Base-by-base conservation (phyloP, 2,888 invertebrate genomes). In the Pseudococcus viburni region DNA sequence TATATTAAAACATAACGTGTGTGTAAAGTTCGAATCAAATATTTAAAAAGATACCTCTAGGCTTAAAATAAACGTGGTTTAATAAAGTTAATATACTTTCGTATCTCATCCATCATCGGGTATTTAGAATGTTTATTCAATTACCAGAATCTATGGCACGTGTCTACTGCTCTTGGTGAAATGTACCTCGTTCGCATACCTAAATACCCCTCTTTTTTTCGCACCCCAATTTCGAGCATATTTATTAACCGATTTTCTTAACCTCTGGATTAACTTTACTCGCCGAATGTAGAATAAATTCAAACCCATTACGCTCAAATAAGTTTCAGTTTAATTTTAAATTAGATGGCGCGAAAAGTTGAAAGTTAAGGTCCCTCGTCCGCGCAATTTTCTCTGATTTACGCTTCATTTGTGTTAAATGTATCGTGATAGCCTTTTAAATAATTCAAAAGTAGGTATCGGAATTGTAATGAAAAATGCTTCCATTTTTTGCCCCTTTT, bases 391-490 rank as follows among this genome's bases (percentile, higher is more conserved):
- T 83, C 46, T n/a, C 11, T 19, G 46, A 83, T 83, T 83, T 83
- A 83, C 80, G 80, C 80, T 83, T 83, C 80, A 83, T 83, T 83
- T 83, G 80, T 83, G 80, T 46, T 83, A 46, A 83, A 83, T 83
- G 80, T 83, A 83, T 83, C 80, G 80, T 46, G 80, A 83, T 83
- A 83, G 46, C 42, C 80, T 83, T 83, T 83, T 83, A 83, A 83
- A 83, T 83, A 83, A 83, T 83, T 83, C 80, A 83, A 83, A 83
- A 83, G 80, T 83, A 42, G 42, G 19, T 83, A 83, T 46, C 15
- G 11, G 42, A 46, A 19, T 46, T 19, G 33, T 46, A 83, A 83
- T 46, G 80, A 83, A 83, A 83, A 83, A 83, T 33, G 80, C 19
- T 46, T 83, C 42, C 22, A 83, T 46, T 46, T 73, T 46, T 33